A percentile compares a stretch with the other conserved stretches of the same genome.
phyloP scores from a whole-genome alignment of 2,797 vertebrate genomes.

The Anniella stebbinsi region DNA sequence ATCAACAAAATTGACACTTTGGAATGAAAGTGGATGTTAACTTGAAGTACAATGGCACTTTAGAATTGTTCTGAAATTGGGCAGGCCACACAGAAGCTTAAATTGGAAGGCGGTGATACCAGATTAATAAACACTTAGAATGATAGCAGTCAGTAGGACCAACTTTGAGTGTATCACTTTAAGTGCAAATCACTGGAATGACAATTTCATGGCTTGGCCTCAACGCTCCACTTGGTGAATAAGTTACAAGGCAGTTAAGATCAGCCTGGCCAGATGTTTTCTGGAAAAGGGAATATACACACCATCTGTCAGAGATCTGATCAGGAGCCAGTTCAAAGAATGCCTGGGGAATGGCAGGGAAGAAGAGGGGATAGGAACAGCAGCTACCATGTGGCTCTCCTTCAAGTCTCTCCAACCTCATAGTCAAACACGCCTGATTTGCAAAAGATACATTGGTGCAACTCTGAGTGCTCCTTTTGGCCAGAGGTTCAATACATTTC shows the following conservation, averaged over 20 bases:
- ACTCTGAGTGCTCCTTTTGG: neutral
- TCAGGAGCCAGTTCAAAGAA: slow-evolving; percentile 1
- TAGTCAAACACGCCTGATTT: neutral
- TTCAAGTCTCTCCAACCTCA: slow-evolving; percentile 4
- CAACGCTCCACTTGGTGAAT: slow-evolving; percentile 14
- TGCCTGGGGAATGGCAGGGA: neutral
- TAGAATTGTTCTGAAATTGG: neutral
- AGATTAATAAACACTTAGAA: neutral
- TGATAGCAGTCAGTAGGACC: neutral
- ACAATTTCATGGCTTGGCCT: slow-evolving; percentile 9
- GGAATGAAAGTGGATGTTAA: neutral
- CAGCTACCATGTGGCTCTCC: neutral
- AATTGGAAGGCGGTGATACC: neutral
- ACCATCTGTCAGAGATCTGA: slow-evolving; percentile 14
- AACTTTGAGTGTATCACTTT: neutral
- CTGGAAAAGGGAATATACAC: neutral
- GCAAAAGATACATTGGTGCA: neutral
- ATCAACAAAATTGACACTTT: neutral
- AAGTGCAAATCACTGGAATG: neutral
- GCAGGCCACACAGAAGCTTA: neutral
- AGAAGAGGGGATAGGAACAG: neutral
- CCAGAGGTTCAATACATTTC: neutral
- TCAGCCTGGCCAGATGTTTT: slow-evolving; percentile 25
- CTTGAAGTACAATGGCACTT: neutral
- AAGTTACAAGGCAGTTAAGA: slow-evolving; percentile 13